Evolutionary conservation across 2,113 vertebrate genomes (phyloP).

Genomic region (Alexandromys fortis): DNA sequence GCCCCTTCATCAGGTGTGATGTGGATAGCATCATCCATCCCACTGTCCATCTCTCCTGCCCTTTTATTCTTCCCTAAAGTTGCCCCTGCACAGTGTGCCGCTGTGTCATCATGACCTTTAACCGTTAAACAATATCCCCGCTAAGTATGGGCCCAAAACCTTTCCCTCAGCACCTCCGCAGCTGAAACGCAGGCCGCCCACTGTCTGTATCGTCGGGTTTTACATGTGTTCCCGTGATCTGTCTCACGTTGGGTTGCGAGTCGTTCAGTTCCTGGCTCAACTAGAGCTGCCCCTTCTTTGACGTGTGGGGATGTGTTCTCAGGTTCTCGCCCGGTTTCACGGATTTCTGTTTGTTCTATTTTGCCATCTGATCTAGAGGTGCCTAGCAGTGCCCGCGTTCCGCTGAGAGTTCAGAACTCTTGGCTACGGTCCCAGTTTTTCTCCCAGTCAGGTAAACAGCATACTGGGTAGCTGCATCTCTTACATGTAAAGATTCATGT

Average conservation of each 20-base stretch:
- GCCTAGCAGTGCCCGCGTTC: constrained; percentile 85
- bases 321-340: constrained; percentile 61
- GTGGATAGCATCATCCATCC: background rate
- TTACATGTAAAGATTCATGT: constrained; percentile 62
- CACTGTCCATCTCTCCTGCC: background rate
- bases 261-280: background rate
- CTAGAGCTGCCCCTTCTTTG: background rate
- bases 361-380: constrained; percentile 82
- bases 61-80: background rate
- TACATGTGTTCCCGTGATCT: background rate
- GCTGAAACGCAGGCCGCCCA: background rate
- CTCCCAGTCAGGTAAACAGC: constrained; percentile 92
- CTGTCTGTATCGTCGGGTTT: background rate
- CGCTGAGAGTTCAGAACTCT: constrained; percentile 91
- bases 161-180: background rate
- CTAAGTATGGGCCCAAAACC: background rate
- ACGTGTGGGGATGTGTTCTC: background rate
- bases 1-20: background rate
- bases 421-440: constrained; percentile 95
- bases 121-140: background rate
- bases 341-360: constrained; percentile 85
- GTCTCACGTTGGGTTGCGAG: background rate
- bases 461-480: constrained; percentile 66
- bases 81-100: background rate
- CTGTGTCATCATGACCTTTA: background rate